Conservation (phyloP, 2,113 vertebrate genomes). For the Amphiprion percula region DNA sequence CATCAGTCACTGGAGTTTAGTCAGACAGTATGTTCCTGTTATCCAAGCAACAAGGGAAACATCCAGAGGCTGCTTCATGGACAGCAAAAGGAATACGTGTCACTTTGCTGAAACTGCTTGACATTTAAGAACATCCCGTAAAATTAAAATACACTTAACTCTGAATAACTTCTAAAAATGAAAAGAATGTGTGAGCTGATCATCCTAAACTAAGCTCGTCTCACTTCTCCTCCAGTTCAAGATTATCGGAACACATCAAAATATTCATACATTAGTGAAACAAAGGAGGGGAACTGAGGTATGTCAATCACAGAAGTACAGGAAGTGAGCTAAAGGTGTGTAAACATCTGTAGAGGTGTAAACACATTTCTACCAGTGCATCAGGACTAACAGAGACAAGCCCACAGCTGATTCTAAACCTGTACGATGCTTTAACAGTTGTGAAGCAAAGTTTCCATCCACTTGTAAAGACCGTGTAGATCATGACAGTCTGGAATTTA, state of each 20-base stretch:
- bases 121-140: too few relatives aligned
- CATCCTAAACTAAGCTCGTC: not conserved
- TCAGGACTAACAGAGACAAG: not conserved
- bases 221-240: slow-evolving; percentile 5
- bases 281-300: slow-evolving; percentile 16
- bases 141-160: too few relatives aligned
- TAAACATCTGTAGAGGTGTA: slow-evolving; percentile 32
- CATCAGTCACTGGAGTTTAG: slow-evolving; percentile 12
- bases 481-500: too few relatives aligned
- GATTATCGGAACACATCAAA: not conserved
- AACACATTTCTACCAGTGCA: slow-evolving; percentile 19
- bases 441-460: too few relatives aligned
- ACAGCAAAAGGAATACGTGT: too few relatives aligned
- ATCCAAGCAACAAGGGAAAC: slow-evolving; percentile 1
- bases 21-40: not conserved
- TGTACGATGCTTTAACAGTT: too few relatives aligned
- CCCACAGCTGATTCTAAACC: not conserved
- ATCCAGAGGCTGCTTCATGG: not conserved
- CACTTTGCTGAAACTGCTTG: too few relatives aligned
- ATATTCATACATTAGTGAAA: not conserved
- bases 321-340: not conserved
- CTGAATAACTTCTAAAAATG: too few relatives aligned
- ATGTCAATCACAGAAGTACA: slow-evolving; percentile 14
- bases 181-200: not conserved
- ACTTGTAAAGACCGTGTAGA: too few relatives aligned